Evolutionary conservation across 2,888 invertebrate genomes (phyloP), one percentile per base, ranked within the genome.

Genomic region (Tetragonisca angustula): DNA sequence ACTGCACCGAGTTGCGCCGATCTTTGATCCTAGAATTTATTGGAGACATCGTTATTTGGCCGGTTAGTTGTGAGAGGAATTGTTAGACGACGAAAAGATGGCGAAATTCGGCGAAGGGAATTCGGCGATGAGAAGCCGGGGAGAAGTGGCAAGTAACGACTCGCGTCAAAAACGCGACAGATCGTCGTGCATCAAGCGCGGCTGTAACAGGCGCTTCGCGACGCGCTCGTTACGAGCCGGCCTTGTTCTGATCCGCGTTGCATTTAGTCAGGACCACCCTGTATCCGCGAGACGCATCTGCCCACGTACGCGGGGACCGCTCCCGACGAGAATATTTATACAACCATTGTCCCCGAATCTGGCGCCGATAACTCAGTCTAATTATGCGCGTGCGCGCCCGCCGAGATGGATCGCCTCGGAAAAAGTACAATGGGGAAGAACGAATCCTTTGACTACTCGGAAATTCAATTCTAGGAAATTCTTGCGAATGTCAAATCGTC

Each of bases 291-390:
- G 78, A 83, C 84, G 84, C 76, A 77, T 87, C 92, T 86, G 88
- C 93, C 92, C 92, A 92, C 92, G 92, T 91, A 90, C 84, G 68
- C 50, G 69, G 43, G 43, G 90, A 88, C 84, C 89, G 86, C 90
- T 89, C 89, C 91, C 91, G 87, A 84, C 90, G 83, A 83, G 87
- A 79, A 88, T 88, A 93, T 93, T 93, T 93, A 93, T 93, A 92
- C 89, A 91, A 87, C 92, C 91, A 93, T 93, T 93, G 93, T 93
- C 90, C 90, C 89, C 91, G 90, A 91, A 92, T 91, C 91, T 88
- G 89, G 85, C 90, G 82, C 89, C 90, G 83, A 92, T 93, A 93
- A 93, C 91, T 93, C 92, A 93, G 89, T 85, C 91, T 93, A 92
- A 93, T 93, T 93, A 93, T 88, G 85, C 87, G 68, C 82, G 70